These are phyloP conservation scores for Eustalomyia histrio DNA, from an alignment of 2,888 invertebrate species.

Conservation along the genomic window DNA sequence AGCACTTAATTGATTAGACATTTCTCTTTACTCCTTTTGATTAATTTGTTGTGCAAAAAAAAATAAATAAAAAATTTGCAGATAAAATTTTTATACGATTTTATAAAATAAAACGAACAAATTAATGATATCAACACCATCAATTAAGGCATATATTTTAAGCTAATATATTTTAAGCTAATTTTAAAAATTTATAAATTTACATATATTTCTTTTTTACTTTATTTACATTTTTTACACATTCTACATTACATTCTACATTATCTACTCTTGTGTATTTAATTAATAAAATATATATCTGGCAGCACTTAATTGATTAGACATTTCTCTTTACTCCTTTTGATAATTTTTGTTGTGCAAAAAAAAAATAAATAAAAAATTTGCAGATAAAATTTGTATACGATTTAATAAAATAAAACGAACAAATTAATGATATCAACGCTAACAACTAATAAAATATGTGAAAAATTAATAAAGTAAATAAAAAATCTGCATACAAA, in stretches of 20 bases:
- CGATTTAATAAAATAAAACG: neutral
- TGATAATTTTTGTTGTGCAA: conserved; percentile 46
- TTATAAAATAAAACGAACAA: neutral
- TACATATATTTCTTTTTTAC: too few species aligned
- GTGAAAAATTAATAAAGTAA: neutral
- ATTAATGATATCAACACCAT: neutral
- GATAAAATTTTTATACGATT: conserved; percentile 27
- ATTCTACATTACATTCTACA: too few species aligned
- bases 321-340: conserved; percentile 9
- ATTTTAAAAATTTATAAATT: too few species aligned
- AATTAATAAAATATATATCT: too few species aligned
- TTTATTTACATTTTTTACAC: too few species aligned
- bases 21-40: conserved; percentile 8
- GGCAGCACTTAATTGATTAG: neutral
- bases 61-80: conserved; percentile 30
- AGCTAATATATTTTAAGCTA: too few species aligned
- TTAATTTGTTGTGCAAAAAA: conserved; percentile 44
- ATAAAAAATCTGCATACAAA: neutral
- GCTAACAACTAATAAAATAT: neutral
- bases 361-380: conserved; percentile 38
- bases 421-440: neutral
- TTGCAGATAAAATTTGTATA: conserved; percentile 23
- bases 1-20: conserved; percentile 9
- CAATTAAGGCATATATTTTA: too few species aligned
- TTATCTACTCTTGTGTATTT: too few species aligned